Evolutionary conservation across 1,140 invertebrate genomes (phyloP).

Genomic region (Musca vetustissima): DNA sequence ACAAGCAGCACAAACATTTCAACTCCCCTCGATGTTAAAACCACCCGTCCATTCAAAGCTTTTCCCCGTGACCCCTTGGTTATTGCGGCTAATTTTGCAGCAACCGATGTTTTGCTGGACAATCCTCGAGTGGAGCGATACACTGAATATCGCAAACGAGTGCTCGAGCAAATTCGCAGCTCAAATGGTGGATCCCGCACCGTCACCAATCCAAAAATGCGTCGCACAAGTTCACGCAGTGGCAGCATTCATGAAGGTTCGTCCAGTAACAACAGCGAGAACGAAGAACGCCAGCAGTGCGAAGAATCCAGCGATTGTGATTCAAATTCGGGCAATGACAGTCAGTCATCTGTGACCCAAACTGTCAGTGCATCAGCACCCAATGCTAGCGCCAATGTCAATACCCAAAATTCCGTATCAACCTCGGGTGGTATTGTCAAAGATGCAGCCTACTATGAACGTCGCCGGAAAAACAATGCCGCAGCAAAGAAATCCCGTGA

Average conservation of each 20-base stretch:
- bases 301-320: conserved; percentile 53
- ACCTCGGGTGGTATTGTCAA: conserved; percentile 57
- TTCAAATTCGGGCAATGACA: conserved; percentile 39
- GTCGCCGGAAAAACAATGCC: conserved; percentile 90
- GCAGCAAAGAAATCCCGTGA: conserved; percentile 94
- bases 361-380: not conserved
- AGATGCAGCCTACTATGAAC: conserved; percentile 83
- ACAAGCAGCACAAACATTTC: conserved; percentile 34
- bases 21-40: conserved; percentile 30
- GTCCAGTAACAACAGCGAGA: conserved; percentile 49
- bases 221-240: conserved; percentile 56
- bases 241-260: conserved; percentile 49
- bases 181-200: conserved; percentile 60
- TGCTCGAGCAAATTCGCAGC: conserved; percentile 66
- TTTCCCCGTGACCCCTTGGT: conserved; percentile 69
- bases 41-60: conserved; percentile 68
- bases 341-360: not conserved
- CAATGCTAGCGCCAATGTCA: conserved; percentile 2
- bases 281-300: conserved; percentile 42
- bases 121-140: conserved; percentile 64
- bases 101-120: conserved; percentile 57
- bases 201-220: conserved; percentile 68
- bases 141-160: conserved; percentile 66
- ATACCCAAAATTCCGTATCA: not conserved
- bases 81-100: conserved; percentile 58